Evolutionary conservation across 1,140 invertebrate genomes (phyloP).

Genomic region (Bombus polaris): DNA sequence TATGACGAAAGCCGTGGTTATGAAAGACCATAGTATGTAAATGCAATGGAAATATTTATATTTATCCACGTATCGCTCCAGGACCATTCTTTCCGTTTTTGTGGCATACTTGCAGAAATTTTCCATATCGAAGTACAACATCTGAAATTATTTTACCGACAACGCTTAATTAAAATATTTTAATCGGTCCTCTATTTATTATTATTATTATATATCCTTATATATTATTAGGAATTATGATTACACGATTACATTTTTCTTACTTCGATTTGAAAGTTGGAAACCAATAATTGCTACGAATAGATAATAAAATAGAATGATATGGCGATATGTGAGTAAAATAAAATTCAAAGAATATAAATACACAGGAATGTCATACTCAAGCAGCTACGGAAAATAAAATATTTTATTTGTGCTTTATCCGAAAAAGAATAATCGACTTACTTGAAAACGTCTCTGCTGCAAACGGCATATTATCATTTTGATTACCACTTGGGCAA

Average conservation of each 20-base stretch:
- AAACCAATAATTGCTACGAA: no score
- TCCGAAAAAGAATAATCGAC: not conserved
- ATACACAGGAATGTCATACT: no score
- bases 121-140: conserved; percentile 47
- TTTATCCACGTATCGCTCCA: conserved; percentile 51
- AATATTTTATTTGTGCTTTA: not conserved
- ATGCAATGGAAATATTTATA: conserved; percentile 39
- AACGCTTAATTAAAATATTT: not conserved
- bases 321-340: no score
- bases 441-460: conserved; percentile 46
- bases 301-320: no score
- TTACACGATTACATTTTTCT: no score
- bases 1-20: conserved; percentile 49
- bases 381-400: no score
- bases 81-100: conserved; percentile 9
- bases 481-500: conserved; percentile 32
- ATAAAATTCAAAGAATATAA: not conserved
- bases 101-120: conserved; percentile 47
- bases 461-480: conserved; percentile 39
- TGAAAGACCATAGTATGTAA: conserved; percentile 44
- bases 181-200: no score
- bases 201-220: no score
- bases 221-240: no score
- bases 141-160: conserved; percentile 31
- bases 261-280: no score